Conservation (phyloP, 1,140 invertebrate species). For the Triops cancriformis region DNA sequence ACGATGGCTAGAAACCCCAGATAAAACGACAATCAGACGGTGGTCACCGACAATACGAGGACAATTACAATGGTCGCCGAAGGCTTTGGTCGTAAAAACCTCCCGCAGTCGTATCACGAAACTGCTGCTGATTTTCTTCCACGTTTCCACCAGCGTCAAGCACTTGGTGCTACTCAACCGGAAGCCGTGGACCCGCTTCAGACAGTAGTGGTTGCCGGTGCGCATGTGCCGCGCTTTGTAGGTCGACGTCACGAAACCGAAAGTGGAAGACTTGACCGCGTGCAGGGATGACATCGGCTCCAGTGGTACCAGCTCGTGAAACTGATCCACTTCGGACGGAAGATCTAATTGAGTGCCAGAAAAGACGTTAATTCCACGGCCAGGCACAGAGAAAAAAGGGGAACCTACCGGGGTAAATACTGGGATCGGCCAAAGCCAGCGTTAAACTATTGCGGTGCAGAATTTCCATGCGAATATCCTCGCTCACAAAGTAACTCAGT, state of each 20-base stretch:
- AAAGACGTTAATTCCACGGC: constrained; percentile 14
- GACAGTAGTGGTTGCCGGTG: constrained; percentile 73
- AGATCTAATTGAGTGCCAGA: constrained; percentile 49
- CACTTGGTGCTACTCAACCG: constrained; percentile 73
- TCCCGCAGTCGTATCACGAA: constrained; percentile 86
- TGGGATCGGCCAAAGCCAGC: constrained; percentile 51
- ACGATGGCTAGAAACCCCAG: constrained; percentile 83
- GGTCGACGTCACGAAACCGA: constrained; percentile 69
- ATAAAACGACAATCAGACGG: too few relatives aligned
- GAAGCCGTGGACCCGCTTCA: constrained; percentile 80
- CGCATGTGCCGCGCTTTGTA: constrained; percentile 86
- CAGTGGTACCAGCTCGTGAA: constrained; percentile 75
- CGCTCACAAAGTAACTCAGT: constrained; percentile 44
- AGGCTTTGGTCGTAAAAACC: constrained; percentile 90
- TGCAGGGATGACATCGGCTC: constrained; percentile 51
- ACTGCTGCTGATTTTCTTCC: constrained; percentile 87
- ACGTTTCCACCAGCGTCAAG: constrained; percentile 76
- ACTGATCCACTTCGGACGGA: constrained; percentile 78
- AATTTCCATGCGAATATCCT: constrained; percentile 45
- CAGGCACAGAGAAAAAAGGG: too few relatives aligned
- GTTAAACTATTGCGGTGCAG: constrained; percentile 41
- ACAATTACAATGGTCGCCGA: constrained; percentile 90
- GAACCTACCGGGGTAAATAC: constrained; percentile 50
- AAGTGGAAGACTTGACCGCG: constrained; percentile 52
- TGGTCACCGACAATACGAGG: too few relatives aligned